These are phyloP conservation scores for Elegia similella DNA, from an alignment of 2,888 invertebrate species.

Conservation along the genomic window DNA sequence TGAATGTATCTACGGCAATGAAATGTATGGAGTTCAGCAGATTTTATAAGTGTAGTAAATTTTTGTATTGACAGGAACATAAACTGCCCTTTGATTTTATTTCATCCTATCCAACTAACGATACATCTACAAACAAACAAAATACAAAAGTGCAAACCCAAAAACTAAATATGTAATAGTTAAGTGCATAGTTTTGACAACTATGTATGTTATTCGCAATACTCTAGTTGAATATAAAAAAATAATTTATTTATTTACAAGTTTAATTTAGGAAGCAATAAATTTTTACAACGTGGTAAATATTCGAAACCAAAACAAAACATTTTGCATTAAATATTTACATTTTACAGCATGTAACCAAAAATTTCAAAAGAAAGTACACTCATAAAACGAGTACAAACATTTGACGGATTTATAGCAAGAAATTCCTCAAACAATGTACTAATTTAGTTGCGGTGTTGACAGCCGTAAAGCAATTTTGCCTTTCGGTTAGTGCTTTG, in stretches of 20 bases:
- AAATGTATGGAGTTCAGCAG: too few species aligned
- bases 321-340: neutral
- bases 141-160: too few species aligned
- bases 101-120: too few species aligned
- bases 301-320: conserved; percentile 5
- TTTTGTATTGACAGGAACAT: too few species aligned
- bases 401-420: conserved; percentile 44
- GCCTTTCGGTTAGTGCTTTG: conserved; percentile 49
- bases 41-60: too few species aligned
- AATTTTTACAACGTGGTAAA: neutral
- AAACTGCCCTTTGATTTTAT: too few species aligned
- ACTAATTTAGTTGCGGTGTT: conserved; percentile 59
- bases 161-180: too few species aligned
- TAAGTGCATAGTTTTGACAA: too few species aligned
- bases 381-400: conserved; percentile 37
- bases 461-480: conserved; percentile 57
- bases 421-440: conserved; percentile 35
- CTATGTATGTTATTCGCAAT: neutral
- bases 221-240: neutral
- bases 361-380: conserved; percentile 14
- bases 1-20: too few species aligned
- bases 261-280: neutral
- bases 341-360: neutral
- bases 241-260: neutral
- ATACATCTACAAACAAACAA: too few species aligned